Conservation (phyloP, 1,140 invertebrate species). For the Limonius californicus region DNA sequence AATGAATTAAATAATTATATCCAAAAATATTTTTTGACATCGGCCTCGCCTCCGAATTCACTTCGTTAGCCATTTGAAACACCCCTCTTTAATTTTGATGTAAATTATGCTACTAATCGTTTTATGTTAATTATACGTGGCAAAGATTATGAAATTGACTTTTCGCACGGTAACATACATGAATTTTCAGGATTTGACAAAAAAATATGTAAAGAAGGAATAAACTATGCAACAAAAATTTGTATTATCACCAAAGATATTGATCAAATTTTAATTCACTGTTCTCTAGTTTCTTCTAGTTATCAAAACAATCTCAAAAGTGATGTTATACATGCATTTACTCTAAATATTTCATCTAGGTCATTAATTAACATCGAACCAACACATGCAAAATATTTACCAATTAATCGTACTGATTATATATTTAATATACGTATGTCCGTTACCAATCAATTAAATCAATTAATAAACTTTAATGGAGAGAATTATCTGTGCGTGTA, state of each 20-base stretch:
- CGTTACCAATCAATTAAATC: conserved; percentile 19
- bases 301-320: too few relatives aligned
- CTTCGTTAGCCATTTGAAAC: too few relatives aligned
- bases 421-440: conserved; percentile 20
- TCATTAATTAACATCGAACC: conserved; percentile 20
- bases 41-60: too few relatives aligned
- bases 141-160: conserved; percentile 19
- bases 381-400: conserved; percentile 18
- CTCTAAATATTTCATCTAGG: conserved; percentile 18
- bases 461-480: conserved; percentile 22
- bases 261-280: conserved; percentile 20
- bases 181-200: conserved; percentile 12
- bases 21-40: conserved; percentile 18
- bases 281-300: conserved; percentile 19
- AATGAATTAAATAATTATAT: conserved; percentile 23
- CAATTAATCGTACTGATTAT: conserved; percentile 21
- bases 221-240: conserved; percentile 21
- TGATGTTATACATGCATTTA: conserved; percentile 20
- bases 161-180: conserved; percentile 18
- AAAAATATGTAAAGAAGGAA: conserved; percentile 20
- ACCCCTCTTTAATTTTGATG: conserved; percentile 19
- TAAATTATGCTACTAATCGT: conserved; percentile 19
- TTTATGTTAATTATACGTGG: conserved; percentile 19
- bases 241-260: conserved; percentile 18
- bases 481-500: too few relatives aligned